phyloP scores from a whole-genome alignment of 2,888 invertebrate species.

The Argyra leucocephala region DNA sequence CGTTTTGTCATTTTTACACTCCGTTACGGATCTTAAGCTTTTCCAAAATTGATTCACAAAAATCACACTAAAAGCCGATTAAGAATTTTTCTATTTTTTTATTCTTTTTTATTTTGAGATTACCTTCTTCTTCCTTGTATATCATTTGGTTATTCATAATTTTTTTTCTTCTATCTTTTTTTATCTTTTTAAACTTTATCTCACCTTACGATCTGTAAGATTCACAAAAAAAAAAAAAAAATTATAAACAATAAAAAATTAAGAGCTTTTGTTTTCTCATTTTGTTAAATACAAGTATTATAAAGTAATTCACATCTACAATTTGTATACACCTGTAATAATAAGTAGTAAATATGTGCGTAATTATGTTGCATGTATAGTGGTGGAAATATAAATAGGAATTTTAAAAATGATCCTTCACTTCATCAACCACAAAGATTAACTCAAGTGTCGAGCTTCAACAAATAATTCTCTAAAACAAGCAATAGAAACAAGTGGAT shows the following conservation, averaged over 20 bases:
- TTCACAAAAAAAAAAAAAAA: neutral
- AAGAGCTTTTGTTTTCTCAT: neutral
- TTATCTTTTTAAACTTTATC: neutral
- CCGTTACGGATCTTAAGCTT: neutral
- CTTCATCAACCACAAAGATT: too few species aligned
- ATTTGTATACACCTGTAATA: neutral
- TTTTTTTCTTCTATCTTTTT: neutral
- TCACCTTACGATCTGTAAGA: neutral
- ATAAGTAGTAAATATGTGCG: too few species aligned
- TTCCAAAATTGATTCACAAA: neutral
- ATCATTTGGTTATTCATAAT: neutral
- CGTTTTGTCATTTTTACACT: neutral
- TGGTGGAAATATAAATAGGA: too few species aligned
- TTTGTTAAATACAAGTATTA: neutral
- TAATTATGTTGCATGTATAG: too few species aligned
- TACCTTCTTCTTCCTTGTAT: neutral
- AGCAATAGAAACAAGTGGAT: too few species aligned
- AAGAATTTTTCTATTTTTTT: neutral
- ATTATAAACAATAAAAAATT: neutral
- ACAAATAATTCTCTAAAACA: too few species aligned
- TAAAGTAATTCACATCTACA: neutral
- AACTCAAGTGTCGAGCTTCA: too few species aligned
- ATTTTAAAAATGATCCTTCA: too few species aligned
- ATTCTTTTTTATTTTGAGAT: neutral
- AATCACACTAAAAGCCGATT: constrained; percentile 6